Base-by-base conservation (phyloP, 2,888 invertebrate genomes). In the Netelia fuscicornis region DNA sequence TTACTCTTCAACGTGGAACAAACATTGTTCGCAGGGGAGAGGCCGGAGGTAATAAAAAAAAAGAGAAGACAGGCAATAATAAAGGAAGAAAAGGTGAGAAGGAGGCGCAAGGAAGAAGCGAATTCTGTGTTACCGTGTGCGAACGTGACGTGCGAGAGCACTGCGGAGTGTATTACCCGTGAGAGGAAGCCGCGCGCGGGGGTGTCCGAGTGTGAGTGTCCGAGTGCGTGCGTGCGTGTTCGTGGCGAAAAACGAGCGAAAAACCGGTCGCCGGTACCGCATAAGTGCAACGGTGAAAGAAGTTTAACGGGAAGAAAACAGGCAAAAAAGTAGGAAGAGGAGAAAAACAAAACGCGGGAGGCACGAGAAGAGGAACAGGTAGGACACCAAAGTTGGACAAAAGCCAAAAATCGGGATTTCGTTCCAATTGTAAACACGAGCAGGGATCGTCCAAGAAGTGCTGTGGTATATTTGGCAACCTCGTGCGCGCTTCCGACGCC, bases 391-490 rank as follows among this genome's bases (percentile, higher is more conserved):
- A 20, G n/a, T 20, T 37, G 56, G 23, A 70, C 37, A 20, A 52
- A 20, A 6, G 60, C 30, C 30, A 54, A 13, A 54, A 54, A 54
- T 54, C 54, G 13, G n/a, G 17, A 13, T 65, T 77, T 77, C 13
- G 10, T 58, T 70, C 70, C 64, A 64, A 70, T 75, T 62, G 70
- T 68, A 64, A 64, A 76, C 54, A 62, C 64, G 42, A 52, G 25
- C 42, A 62, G 20, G 64, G 17, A 54, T 54, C 2, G 23, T 42
- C 88, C 76, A 37, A 86, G 76, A 81, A 76, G 81, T 87, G 85
- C 83, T 87, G 74, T 89, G 93, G 37, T 37, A 94, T 94, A 90
- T 91, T 95, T 94, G 95, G 94, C 94, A 92, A 94, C 87, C 89
- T 90, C 85, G 89, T 89, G 84, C 82, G 20, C 54, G 68, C 85